Evolutionary conservation across 1,140 invertebrate species (phyloP).

Genomic region (Prorops nasuta): DNA sequence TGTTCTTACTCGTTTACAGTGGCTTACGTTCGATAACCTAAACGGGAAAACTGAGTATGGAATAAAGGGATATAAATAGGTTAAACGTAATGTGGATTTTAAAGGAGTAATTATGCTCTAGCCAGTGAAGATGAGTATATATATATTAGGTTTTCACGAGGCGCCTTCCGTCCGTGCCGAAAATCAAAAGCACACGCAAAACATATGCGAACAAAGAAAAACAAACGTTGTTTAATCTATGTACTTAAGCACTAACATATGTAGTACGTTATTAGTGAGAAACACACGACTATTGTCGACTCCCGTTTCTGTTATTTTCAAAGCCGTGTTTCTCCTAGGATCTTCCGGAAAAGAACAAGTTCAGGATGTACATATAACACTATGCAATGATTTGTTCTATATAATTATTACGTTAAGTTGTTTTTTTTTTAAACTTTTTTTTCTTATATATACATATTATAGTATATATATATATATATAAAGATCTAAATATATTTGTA

Average conservation of each 20-base stretch:
- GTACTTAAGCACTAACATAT: constrained; percentile 33
- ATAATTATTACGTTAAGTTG: constrained; percentile 21
- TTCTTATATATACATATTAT: constrained; percentile 17
- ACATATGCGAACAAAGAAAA: constrained; percentile 8
- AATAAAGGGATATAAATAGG: too few species aligned
- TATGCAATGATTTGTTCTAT: constrained; percentile 15
- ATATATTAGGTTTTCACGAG: too few species aligned
- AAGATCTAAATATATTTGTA: constrained; percentile 17
- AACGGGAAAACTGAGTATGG: too few species aligned
- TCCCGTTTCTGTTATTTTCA: constrained; percentile 5
- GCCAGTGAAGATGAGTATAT: too few species aligned
- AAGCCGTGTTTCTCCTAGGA: not conserved
- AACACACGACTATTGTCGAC: not conserved
- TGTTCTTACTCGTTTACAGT: too few species aligned
- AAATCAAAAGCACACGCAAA: constrained; percentile 28
- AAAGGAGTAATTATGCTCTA: too few species aligned
- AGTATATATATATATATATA: constrained; percentile 13
- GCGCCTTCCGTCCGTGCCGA: constrained; percentile 34
- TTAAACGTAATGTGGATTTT: too few species aligned
- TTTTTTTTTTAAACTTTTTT: constrained; percentile 12
- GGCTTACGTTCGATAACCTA: too few species aligned
- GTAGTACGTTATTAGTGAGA: constrained; percentile 10
- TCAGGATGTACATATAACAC: constrained; percentile 9
- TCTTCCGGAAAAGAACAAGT: not conserved
- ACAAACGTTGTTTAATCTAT: constrained; percentile 22